Base-by-base conservation (phyloP, 1,140 invertebrate species). In the Aethina tumida region DNA sequence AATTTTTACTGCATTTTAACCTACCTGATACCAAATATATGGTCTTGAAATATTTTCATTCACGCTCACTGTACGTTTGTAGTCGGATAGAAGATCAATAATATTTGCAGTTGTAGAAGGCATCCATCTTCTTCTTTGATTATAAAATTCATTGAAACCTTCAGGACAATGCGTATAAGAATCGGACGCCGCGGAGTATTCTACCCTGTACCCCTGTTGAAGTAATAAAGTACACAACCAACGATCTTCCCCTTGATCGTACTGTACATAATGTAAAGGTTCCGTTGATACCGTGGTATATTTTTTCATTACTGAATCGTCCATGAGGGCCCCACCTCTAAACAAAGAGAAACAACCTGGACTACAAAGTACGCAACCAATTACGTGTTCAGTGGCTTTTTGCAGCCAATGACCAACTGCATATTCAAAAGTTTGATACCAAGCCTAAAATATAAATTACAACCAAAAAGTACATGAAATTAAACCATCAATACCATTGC, bases 381-480 rank as follows among this genome's bases (percentile, higher is more conserved):
- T 87, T 52, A 89, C 84, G 54, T 94, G 89, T 60, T 94, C 90
- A 0, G 90, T 91, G n/a, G 90, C 84, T 59, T 94, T 94, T 66
- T 94, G 90, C 27, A 94, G 73, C 90, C 90, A 94, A 71, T 94
- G 90, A 26, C 85, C 87, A 53, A 94, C 82, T 2, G 90, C 89
- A 53, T 94, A 94, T 62, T 94, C 90, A 54, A 94, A 94, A 56
- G 84, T 81, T 63, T 94, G 90, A 53, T 93, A 92, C 89, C 87
- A 94, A 12, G 88, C 83, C n/a, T n/a, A n/a, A n/a, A n/a, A n/a
- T n/a, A n/a, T n/a, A n/a, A n/a, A n/a, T n/a, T n/a, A n/a, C n/a
- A n/a, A n/a, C n/a, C n/a, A n/a, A n/a, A n/a, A n/a, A n/a, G n/a
- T n/a, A n/a, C n/a, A n/a, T n/a, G n/a, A n/a, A n/a, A n/a, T n/a